These are phyloP conservation scores for Litoditis marina DNA, from an alignment of 2,888 invertebrate species.

Conservation along the genomic window DNA sequence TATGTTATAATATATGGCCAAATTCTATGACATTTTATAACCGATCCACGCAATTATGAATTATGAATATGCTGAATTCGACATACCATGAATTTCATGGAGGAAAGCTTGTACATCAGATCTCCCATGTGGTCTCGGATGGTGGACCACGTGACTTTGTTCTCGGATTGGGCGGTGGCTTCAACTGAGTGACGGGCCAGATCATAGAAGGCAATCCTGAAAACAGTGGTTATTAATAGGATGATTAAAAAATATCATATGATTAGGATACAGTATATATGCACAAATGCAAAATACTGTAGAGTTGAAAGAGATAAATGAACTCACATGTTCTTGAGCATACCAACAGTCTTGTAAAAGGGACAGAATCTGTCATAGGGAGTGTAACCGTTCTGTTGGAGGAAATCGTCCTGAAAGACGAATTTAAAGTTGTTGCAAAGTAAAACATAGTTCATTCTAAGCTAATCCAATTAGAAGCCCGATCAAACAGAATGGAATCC, in stretches of 20 bases:
- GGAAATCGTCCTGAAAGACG: slow-evolving; percentile 97
- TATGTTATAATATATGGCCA: slow-evolving; percentile 30
- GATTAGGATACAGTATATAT: too few species aligned
- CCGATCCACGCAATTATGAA: too few species aligned
- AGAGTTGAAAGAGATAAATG: neutral
- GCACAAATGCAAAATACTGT: too few species aligned
- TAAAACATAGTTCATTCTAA: too few species aligned
- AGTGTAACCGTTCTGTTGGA: slow-evolving; percentile 92
- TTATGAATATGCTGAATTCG: too few species aligned
- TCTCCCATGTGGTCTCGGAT: slow-evolving; percentile 95
- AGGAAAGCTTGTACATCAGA: slow-evolving; percentile 90
- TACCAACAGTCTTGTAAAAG: slow-evolving; percentile 99
- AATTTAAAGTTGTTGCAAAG: too few species aligned
- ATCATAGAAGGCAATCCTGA: slow-evolving; percentile 86
- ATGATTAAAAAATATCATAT: too few species aligned
- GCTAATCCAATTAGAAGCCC: too few species aligned
- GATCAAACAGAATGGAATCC: too few species aligned
- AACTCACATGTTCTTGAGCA: slow-evolving; percentile 83
- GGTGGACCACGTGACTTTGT: slow-evolving; percentile 77
- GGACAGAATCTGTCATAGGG: slow-evolving; percentile 83
- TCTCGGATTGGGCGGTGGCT: slow-evolving; percentile 95
- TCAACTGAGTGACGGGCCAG: slow-evolving; percentile 96
- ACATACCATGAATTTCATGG: slow-evolving; percentile 99
- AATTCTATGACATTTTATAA: too few species aligned
- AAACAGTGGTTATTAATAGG: too few species aligned